Evolutionary conservation across 2,888 invertebrate species (phyloP), one percentile per base, ranked within the genome.

Genomic region (Drosophila macrothrix): DNA sequence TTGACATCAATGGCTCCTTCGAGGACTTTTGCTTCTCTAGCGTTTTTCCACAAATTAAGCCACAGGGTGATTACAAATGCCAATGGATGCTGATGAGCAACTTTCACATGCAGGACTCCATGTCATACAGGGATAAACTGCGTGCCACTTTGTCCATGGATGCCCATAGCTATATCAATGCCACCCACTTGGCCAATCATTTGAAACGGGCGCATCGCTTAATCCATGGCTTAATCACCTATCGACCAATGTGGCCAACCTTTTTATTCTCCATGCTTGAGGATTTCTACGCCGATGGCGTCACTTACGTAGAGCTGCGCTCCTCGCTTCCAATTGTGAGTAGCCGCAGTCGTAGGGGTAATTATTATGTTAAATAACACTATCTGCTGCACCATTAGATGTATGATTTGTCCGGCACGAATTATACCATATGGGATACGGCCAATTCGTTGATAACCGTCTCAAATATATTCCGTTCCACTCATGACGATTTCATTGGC

Each of bases 231-330:
- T 82, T 96, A 66, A 72, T 96, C 4, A 93, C 94, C 0, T 96
- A 95, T 84, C 94, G 94, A 50, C 95, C 95, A 0, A 94, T 95
- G 3, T 95, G 95, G 94, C 94, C 95, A 64, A 94, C 94, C 58
- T 95, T 96, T 82, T 94, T 95, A 69, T 95, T 95, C 71, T 94
- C 94, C 59, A 95, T 94, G 0, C 92, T 96, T 0, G 92, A 93
- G 67, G 94, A 95, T 61, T 94, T 95, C 54, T 94, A 94, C 83
- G 94, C 94, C 5, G 96, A 96, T 80, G 96, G 96, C 58, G 93
- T 96, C 0, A 94, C 95, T 91, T 96, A 96, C 76, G 89, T 96
- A 1, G 96, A 96, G 92, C 91, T 96, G 0, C 94, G 96, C 56
- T 94, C 95, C 31, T 92, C 95, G 2, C 90, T 96, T 39, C 95